phyloP scores from a whole-genome alignment of 1,140 invertebrate species.

The Aphelinus certus region DNA sequence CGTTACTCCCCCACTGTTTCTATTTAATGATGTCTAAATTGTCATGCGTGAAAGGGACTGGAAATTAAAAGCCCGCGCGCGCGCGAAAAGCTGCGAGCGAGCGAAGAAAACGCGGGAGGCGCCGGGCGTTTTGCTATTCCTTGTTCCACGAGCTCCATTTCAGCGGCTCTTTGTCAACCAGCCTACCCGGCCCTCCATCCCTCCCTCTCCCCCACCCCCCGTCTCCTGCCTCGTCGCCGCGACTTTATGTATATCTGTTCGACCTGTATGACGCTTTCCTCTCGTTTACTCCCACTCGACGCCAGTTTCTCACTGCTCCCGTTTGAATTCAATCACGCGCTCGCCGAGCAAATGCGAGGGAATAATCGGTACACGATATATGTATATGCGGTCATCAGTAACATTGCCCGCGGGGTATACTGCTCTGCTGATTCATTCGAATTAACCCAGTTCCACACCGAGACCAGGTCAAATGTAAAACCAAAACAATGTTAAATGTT shows the following conservation, averaged over 20 bases:
- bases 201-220: too few species aligned
- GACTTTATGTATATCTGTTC: slow-evolving; percentile 1
- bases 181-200: slow-evolving; percentile 14
- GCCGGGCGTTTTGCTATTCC: slow-evolving; percentile 32
- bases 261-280: background rate
- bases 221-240: too few species aligned
- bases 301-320: too few species aligned
- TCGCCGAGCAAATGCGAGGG: too few species aligned
- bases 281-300: background rate
- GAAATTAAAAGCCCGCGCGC: slow-evolving; percentile 34
- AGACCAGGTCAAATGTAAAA: too few species aligned
- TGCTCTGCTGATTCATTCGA: too few species aligned
- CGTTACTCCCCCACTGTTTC: slow-evolving; percentile 48
- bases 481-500: too few species aligned
- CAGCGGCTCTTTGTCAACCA: background rate
- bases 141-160: slow-evolving; percentile 29
- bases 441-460: too few species aligned
- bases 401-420: too few species aligned
- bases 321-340: too few species aligned
- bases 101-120: slow-evolving; percentile 6
- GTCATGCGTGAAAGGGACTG: slow-evolving; percentile 43
- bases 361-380: too few species aligned
- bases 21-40: slow-evolving; percentile 57
- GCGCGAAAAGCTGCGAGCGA: background rate
- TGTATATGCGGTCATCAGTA: too few species aligned